Percentiles rank a stretch among this genome's conserved stretches.
phyloP scores from a whole-genome alignment of 1,140 invertebrate genomes.

The Bombyx mandarina region DNA sequence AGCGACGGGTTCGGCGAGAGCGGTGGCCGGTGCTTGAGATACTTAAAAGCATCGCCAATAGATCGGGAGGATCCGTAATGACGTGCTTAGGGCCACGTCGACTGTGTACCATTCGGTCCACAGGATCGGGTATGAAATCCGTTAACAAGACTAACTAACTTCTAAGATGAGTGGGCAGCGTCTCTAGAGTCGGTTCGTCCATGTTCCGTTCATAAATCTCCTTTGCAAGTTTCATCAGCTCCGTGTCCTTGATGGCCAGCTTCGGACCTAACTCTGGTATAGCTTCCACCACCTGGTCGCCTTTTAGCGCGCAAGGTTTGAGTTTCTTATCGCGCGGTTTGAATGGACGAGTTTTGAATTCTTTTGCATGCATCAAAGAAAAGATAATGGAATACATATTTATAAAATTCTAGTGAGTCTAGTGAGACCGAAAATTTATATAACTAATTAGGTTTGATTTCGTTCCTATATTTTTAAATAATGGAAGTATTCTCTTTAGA shows the following conservation, averaged over 20 bases:
- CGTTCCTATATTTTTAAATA: too few species aligned
- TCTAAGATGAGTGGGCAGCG: conserved; percentile 43
- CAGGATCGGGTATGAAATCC: too few species aligned
- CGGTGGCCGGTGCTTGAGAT: too few species aligned
- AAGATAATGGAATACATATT: not conserved
- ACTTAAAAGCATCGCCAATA: too few species aligned
- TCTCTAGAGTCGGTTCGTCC: conserved; percentile 44
- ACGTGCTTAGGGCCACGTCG: too few species aligned
- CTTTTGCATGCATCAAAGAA: conserved; percentile 13
- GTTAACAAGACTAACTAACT: conserved; percentile 33
- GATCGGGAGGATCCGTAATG: too few species aligned
- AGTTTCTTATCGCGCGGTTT: conserved; percentile 41
- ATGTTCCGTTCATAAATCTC: conserved; percentile 48
- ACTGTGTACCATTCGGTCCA: too few species aligned
- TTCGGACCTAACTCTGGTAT: conserved; percentile 20
- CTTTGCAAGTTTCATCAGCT: conserved; percentile 50
- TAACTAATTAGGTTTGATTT: too few species aligned
- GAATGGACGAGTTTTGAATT: conserved; percentile 51
- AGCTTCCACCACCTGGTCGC: conserved; percentile 9
- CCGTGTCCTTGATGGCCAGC: conserved; percentile 52
- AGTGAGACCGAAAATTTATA: too few species aligned
- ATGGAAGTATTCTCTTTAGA: too few species aligned
- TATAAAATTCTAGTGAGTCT: not conserved
- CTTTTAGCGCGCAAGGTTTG: conserved; percentile 15
- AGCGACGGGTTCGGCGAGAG: too few species aligned